Conservation (phyloP, 2,888 invertebrate species). For the Griposia aprilina region DNA sequence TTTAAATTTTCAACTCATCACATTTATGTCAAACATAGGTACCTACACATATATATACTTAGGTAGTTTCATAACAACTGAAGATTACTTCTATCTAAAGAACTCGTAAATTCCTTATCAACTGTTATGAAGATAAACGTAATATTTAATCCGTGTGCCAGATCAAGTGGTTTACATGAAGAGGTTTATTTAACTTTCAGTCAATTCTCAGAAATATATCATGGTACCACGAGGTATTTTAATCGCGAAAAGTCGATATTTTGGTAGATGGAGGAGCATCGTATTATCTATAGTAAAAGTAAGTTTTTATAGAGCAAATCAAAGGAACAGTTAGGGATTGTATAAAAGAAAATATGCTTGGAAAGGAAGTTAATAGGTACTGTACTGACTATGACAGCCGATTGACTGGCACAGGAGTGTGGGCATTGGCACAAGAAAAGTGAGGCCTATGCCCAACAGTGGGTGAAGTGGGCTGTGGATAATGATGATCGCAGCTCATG, state of each 20-base stretch:
- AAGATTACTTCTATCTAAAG: slow-evolving; percentile 58
- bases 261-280: slow-evolving; percentile 8
- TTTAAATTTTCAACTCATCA: background rate
- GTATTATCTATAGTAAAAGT: too few species aligned
- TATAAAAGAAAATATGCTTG: background rate
- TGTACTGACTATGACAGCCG: background rate
- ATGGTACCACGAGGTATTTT: slow-evolving; percentile 22
- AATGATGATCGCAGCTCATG: background rate
- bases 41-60: background rate
- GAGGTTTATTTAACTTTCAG: slow-evolving; percentile 41
- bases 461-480: background rate
- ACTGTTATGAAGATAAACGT: slow-evolving; percentile 41
- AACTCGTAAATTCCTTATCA: slow-evolving; percentile 62
- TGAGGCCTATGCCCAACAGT: too few species aligned
- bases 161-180: slow-evolving; percentile 44
- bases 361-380: background rate
- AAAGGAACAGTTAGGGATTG: background rate
- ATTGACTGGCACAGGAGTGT: background rate
- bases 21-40: slow-evolving; percentile 18
- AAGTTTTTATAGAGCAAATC: background rate
- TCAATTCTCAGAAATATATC: slow-evolving; percentile 28
- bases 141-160: slow-evolving; percentile 52
- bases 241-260: slow-evolving; percentile 33
- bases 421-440: too few species aligned
- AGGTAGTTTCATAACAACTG: slow-evolving; percentile 14